Conservation (phyloP, 2,113 vertebrate species). For the Catharus bicknelli region DNA sequence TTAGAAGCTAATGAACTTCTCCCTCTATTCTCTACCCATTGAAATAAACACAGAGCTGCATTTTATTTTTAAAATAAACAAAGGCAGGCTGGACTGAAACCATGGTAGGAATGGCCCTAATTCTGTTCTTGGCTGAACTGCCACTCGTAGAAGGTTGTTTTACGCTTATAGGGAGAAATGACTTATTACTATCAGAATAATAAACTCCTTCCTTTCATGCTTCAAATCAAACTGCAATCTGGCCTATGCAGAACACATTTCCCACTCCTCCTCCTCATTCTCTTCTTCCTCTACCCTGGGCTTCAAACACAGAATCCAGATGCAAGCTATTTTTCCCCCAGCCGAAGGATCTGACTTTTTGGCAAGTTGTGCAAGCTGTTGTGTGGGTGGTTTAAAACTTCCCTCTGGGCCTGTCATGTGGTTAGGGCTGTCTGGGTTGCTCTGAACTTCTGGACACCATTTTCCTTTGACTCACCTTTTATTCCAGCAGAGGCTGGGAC, state of each 20-base stretch:
- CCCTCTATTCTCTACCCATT: slow-evolving; percentile 15
- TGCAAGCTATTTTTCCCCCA: slow-evolving; percentile 60
- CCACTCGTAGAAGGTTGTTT: slow-evolving; percentile 21
- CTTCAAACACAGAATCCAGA: slow-evolving; percentile 71
- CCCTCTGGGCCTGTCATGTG: slow-evolving; percentile 69
- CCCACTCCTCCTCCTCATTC: slow-evolving; percentile 59
- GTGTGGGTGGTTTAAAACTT: slow-evolving; percentile 71
- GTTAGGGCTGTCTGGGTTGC: slow-evolving; percentile 66
- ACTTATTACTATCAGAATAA: slow-evolving; percentile 65
- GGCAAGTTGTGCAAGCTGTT: slow-evolving; percentile 68
- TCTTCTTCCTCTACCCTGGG: slow-evolving; percentile 59
- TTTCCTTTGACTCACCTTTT: slow-evolving; percentile 73
- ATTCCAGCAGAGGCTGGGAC: slow-evolving; percentile 44
- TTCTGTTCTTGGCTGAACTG: slow-evolving; percentile 52
- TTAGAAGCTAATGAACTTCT: slow-evolving; percentile 28
- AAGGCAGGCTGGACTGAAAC: slow-evolving; percentile 30
- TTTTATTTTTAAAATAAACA: slow-evolving; percentile 57
- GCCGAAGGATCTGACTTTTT: slow-evolving; percentile 65
- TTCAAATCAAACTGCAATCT: slow-evolving; percentile 60
- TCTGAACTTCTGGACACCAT: slow-evolving; percentile 60
- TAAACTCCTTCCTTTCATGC: slow-evolving; percentile 62
- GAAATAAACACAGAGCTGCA: slow-evolving; percentile 29
- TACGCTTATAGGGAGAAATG: slow-evolving; percentile 35
- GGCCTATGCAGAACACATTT: slow-evolving; percentile 27
- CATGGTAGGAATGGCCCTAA: slow-evolving; percentile 18